Conservation (phyloP, 92 coral and sea anemone species). For the Palythoa caribaeorum region DNA sequence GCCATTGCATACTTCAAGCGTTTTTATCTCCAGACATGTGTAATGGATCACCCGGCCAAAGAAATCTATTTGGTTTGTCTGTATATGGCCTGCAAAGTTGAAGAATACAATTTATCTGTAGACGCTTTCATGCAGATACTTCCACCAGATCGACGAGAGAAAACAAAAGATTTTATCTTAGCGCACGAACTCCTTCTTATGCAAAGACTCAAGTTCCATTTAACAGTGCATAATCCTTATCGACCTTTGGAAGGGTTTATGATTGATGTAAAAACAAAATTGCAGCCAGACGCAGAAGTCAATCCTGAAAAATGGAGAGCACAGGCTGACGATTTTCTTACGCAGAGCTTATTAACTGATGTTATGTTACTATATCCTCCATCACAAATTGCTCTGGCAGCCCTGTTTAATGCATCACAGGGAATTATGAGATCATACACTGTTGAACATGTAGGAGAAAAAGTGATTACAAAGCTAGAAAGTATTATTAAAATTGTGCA, state of each 20-base stretch:
- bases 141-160: constrained; percentile 88
- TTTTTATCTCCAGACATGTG: constrained; percentile 87
- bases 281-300: constrained; percentile 45
- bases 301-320: constrained; percentile 89
- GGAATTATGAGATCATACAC: constrained; percentile 63
- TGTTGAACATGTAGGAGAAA: constrained; percentile 68
- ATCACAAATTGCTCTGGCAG: constrained; percentile 96
- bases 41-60: constrained; percentile 90
- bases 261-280: constrained; percentile 89
- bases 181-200: constrained; percentile 90
- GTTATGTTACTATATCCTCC: constrained; percentile 82
- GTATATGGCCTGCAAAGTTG: constrained; percentile 98
- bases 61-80: constrained; percentile 93
- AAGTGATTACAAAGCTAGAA: constrained; percentile 49
- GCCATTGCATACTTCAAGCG: constrained; percentile 93
- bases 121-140: constrained; percentile 89
- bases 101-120: constrained; percentile 93
- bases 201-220: constrained; percentile 90
- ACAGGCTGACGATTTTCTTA: constrained; percentile 81
- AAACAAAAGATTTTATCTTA: constrained; percentile 84
- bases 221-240: constrained; percentile 91
- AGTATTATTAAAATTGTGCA: constrained; percentile 50
- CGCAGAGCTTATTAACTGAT: constrained; percentile 77
- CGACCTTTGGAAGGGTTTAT: constrained; percentile 97
- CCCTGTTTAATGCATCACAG: constrained; percentile 72